Evolutionary conservation across 1,140 invertebrate genomes (phyloP).

Genomic region (Trachelipus rathkii): DNA sequence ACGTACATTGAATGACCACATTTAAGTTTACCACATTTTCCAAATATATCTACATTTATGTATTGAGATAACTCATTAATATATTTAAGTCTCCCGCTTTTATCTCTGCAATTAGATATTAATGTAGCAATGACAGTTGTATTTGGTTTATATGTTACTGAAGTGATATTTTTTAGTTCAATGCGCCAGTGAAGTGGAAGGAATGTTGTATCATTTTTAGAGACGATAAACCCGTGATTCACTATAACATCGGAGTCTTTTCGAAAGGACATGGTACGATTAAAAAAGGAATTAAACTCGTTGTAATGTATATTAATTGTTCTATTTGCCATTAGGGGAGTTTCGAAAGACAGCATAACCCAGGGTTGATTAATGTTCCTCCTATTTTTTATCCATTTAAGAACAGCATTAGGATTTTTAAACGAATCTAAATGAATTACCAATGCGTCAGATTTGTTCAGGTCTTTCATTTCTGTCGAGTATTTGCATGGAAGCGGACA

Average conservation of each 20-base stretch:
- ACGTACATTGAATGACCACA: neutral
- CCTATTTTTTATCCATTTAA: neutral
- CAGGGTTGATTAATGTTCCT: neutral
- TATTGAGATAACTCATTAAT: slow-evolving; percentile 77
- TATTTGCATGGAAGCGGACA: neutral
- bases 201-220: slow-evolving; percentile 20
- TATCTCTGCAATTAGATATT: slow-evolving; percentile 89
- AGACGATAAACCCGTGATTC: slow-evolving; percentile 46
- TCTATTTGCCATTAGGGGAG: neutral
- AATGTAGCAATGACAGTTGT: slow-evolving; percentile 85
- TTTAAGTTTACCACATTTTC: neutral
- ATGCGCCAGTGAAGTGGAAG: slow-evolving; percentile 27
- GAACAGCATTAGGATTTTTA: neutral
- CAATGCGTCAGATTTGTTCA: neutral
- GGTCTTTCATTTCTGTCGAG: neutral
- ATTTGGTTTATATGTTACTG: slow-evolving; percentile 64
- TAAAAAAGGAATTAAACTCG: slow-evolving; percentile 46
- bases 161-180: neutral
- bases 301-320: neutral
- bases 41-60: slow-evolving; percentile 30
- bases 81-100: slow-evolving; percentile 79
- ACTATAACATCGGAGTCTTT: slow-evolving; percentile 47
- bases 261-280: slow-evolving; percentile 52
- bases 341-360: neutral
- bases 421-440: neutral